Evolutionary conservation across 2,888 invertebrate species (phyloP).

Genomic region (Schizaphis graminum): DNA sequence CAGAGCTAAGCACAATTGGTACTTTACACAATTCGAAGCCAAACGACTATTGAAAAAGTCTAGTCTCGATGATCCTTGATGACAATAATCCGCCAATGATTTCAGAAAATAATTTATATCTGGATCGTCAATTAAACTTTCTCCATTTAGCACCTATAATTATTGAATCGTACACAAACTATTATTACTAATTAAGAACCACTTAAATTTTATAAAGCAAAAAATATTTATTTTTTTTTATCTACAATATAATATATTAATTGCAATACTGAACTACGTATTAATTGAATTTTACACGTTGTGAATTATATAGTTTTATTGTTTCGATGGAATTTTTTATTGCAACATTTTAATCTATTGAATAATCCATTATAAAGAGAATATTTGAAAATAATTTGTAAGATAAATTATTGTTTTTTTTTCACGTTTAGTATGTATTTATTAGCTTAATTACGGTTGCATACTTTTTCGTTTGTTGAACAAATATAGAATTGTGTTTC

Average conservation of each 20-base stretch:
- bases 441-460: background rate
- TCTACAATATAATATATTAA: background rate
- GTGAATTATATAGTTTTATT: background rate
- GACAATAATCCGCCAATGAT: slow-evolving; percentile 45
- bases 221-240: background rate
- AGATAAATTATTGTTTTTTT: background rate
- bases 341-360: background rate
- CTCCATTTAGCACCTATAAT: slow-evolving; percentile 40
- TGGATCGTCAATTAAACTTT: slow-evolving; percentile 54
- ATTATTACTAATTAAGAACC: background rate
- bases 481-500: slow-evolving; percentile 62
- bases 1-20: slow-evolving; percentile 43
- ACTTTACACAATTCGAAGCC: slow-evolving; percentile 44
- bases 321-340: background rate
- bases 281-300: background rate
- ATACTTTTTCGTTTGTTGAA: slow-evolving; percentile 54
- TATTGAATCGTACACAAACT: background rate
- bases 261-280: background rate
- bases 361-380: background rate
- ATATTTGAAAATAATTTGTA: background rate
- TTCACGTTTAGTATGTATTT: background rate
- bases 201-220: background rate
- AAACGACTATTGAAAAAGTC: slow-evolving; percentile 57
- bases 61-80: slow-evolving; percentile 48
- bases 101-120: slow-evolving; percentile 55